Conservation (phyloP, 2,888 invertebrate genomes). For the Euphydryas editha region DNA sequence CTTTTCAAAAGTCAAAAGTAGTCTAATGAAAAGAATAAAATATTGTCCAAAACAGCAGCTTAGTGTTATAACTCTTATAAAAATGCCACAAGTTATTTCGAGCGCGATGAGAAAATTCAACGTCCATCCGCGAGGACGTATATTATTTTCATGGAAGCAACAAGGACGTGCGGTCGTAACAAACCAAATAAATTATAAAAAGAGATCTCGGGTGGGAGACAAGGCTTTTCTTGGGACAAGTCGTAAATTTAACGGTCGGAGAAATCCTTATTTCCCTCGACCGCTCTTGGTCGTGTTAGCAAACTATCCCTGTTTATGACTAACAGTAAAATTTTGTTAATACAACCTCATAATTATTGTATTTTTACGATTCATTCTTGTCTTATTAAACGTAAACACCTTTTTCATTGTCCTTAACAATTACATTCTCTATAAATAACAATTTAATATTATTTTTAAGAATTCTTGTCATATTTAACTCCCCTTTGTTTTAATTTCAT, state of each 20-base stretch:
- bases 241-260: slow-evolving; percentile 82
- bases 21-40: not conserved
- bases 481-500: no score
- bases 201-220: slow-evolving; percentile 71
- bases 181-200: slow-evolving; percentile 82
- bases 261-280: slow-evolving; percentile 76
- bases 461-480: not conserved
- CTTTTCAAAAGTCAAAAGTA: not conserved
- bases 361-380: not conserved
- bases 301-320: slow-evolving; percentile 72
- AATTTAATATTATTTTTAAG: no score
- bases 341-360: slow-evolving; percentile 1
- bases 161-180: slow-evolving; percentile 66
- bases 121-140: slow-evolving; percentile 32
- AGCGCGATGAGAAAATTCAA: slow-evolving; percentile 15
- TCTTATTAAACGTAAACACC: not conserved
- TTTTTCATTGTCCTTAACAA: not conserved
- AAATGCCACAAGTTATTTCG: slow-evolving; percentile 1
- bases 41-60: not conserved
- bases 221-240: slow-evolving; percentile 76
- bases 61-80: not conserved
- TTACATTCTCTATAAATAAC: no score
- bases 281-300: slow-evolving; percentile 72
- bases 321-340: slow-evolving; percentile 64
- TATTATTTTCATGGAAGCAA: slow-evolving; percentile 63